Evolutionary conservation across 2,888 invertebrate species (phyloP).

Genomic region (Strigamia transsilvanica): DNA sequence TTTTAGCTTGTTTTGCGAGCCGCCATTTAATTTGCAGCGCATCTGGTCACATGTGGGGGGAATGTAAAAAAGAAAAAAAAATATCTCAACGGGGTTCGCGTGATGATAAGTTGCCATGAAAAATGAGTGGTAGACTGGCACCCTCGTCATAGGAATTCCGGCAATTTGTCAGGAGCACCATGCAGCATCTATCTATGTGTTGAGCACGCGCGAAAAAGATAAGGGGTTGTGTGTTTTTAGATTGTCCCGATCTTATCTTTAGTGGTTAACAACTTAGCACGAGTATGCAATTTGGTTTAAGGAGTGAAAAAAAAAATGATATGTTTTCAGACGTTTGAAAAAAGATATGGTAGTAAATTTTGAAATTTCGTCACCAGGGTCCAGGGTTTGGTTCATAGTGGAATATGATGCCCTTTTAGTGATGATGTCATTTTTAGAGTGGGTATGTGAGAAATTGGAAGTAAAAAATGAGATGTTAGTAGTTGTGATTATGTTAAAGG

Average conservation of each 20-base stretch:
- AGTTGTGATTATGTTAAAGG: too few relatives aligned
- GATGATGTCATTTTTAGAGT: too few relatives aligned
- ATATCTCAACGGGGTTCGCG: neutral
- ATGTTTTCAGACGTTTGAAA: too few relatives aligned
- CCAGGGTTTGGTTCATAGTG: neutral
- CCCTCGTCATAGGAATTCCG: slow-evolving; percentile 14
- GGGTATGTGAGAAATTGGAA: too few relatives aligned
- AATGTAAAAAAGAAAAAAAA: slow-evolving; percentile 7
- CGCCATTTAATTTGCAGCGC: slow-evolving; percentile 7
- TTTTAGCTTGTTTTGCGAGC: too few relatives aligned
- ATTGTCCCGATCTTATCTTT: slow-evolving; percentile 19
- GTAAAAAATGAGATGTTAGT: too few relatives aligned
- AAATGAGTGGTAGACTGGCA: slow-evolving; percentile 11
- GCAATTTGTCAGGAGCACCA: neutral
- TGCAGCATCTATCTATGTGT: neutral
- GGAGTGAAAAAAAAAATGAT: neutral
- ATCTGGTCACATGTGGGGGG: slow-evolving; percentile 12
- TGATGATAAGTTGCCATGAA: slow-evolving; percentile 31
- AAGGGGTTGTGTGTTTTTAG: slow-evolving; percentile 38
- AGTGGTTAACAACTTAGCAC: slow-evolving; percentile 35
- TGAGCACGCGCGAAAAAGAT: slow-evolving; percentile 15
- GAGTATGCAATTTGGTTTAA: slow-evolving; percentile 30
- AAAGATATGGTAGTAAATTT: neutral
- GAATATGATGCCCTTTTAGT: too few relatives aligned
- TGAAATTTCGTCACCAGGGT: neutral